Evolutionary conservation across 1,140 invertebrate species (phyloP).

Genomic region (Penaeus vannamei): DNA sequence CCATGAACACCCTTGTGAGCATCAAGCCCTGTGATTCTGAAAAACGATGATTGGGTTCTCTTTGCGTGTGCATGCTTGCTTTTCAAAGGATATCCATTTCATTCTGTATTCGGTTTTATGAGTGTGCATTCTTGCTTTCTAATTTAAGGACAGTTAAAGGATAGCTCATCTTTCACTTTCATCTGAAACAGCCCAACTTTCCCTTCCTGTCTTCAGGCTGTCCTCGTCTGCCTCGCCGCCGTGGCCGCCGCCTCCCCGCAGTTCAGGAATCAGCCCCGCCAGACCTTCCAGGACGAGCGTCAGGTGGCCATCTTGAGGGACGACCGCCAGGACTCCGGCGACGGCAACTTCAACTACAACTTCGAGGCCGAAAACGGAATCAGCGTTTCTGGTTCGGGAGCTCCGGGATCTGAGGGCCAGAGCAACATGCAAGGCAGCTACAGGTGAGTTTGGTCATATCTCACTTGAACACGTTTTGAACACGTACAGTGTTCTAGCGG

Average conservation of each 20-base stretch:
- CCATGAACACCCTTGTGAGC: no score
- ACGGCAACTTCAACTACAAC: conserved; percentile 46
- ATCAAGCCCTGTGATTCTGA: no score
- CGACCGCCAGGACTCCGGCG: conserved; percentile 38
- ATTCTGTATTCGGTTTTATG: no score
- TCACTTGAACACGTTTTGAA: no score
- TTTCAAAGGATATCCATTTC: no score
- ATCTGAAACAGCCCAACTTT: no score
- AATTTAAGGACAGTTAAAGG: no score
- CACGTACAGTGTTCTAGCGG: no score
- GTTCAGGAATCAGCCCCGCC: background rate
- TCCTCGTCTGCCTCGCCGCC: conserved; percentile 44
- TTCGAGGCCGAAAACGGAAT: conserved; percentile 49
- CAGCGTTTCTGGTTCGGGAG: background rate
- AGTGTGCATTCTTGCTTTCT: no score
- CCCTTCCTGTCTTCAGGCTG: background rate
- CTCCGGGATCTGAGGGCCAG: conserved; percentile 5
- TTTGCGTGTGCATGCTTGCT: no score
- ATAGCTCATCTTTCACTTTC: no score
- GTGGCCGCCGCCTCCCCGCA: conserved; percentile 38
- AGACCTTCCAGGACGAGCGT: background rate
- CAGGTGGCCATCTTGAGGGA: conserved; percentile 30
- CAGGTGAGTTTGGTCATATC: conserved; percentile 22
- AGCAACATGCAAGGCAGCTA: conserved; percentile 40
- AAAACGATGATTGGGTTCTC: no score